Evolutionary conservation across 2,888 invertebrate species (phyloP), one percentile per base, ranked within the genome.

Genomic region (Eilema depressum): DNA sequence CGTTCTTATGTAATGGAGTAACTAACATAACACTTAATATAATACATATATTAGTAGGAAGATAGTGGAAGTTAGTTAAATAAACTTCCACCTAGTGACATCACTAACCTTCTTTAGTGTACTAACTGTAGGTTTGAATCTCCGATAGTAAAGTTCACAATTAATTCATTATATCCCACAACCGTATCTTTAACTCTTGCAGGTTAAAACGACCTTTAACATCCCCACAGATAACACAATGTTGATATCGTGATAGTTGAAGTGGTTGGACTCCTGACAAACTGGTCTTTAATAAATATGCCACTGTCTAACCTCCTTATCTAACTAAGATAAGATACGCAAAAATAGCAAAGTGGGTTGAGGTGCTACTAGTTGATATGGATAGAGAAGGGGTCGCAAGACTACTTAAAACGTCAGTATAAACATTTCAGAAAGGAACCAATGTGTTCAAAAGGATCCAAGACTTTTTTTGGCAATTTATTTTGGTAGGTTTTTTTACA

Each of bases 311-410:
- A 25, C 63, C 10, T 26, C 11, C 23, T 25, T 41, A 63, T 30
- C 23, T 25, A 23, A 41, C 20, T n/a, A n/a, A 61, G 61, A 61
- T 61, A 61, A 61, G 61, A 61, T 61, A 30, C 20, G 61, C 61
- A 28, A 30, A 61, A 30, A 11, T 60, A 26, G 28, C 28, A 3
- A 28, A 30, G 61, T 30, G 61, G 30, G 0, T 61, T 20, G 28
- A 61, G 60, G 30, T 61, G 61, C 61, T 61, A 61, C 61, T 61
- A 10, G 61, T 61, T 33, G n/a, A 30, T 53, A n/a, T 20, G 61
- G 17, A 20, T 53, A n/a, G 4, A 14, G 12, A 47, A 53, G 3
- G 26, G 28, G 23, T n/a, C 53, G n/a, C 3, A 8, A 47, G 20
- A 5, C 1, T n/a, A 53, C n/a, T 20, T 53, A n/a, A 53, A 53